Evolutionary conservation across 2,113 vertebrate genomes (phyloP).

Genomic region (Notothenia coriiceps): DNA sequence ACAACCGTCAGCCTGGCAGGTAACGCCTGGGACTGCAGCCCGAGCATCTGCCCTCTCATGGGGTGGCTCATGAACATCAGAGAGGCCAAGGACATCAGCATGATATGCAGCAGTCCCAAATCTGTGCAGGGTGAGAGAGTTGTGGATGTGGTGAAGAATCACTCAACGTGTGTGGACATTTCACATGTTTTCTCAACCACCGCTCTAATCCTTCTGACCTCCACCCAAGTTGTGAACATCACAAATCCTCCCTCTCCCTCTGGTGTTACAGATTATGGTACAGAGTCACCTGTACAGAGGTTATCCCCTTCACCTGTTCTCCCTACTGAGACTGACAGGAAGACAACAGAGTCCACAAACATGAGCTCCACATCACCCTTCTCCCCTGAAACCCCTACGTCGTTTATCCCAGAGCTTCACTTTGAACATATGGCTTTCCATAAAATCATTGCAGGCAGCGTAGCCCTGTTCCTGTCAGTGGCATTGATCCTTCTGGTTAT

Average conservation of each 20-base stretch:
- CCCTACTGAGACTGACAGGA: constrained; percentile 74
- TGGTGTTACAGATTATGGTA: constrained; percentile 66
- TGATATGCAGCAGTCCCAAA: constrained; percentile 96
- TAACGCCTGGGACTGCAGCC: constrained; percentile 96
- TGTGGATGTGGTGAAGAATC: constrained; percentile 90
- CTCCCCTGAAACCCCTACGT: constrained; percentile 73
- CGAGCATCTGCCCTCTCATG: constrained; percentile 93
- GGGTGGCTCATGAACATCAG: constrained; percentile 93
- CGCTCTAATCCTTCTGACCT: constrained; percentile 33
- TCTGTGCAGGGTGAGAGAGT: constrained; percentile 93
- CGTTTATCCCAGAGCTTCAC: constrained; percentile 86
- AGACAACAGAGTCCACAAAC: constrained; percentile 42
- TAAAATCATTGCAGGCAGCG: constrained; percentile 96
- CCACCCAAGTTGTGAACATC: constrained; percentile 71
- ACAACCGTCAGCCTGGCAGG: constrained; percentile 92
- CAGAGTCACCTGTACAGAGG: constrained; percentile 81
- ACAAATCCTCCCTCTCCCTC: constrained; percentile 76
- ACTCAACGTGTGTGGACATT: constrained; percentile 86
- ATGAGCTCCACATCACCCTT: constrained; percentile 30
- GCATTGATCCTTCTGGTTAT: constrained; percentile 97
- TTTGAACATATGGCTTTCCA: constrained; percentile 96
- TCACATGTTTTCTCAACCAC: constrained; percentile 54
- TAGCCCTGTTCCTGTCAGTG: constrained; percentile 95
- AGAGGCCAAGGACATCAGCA: constrained; percentile 91
- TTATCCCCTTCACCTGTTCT: constrained; percentile 81